phyloP scores from a whole-genome alignment of 2,113 vertebrate genomes.

The Quiscalus mexicanus region DNA sequence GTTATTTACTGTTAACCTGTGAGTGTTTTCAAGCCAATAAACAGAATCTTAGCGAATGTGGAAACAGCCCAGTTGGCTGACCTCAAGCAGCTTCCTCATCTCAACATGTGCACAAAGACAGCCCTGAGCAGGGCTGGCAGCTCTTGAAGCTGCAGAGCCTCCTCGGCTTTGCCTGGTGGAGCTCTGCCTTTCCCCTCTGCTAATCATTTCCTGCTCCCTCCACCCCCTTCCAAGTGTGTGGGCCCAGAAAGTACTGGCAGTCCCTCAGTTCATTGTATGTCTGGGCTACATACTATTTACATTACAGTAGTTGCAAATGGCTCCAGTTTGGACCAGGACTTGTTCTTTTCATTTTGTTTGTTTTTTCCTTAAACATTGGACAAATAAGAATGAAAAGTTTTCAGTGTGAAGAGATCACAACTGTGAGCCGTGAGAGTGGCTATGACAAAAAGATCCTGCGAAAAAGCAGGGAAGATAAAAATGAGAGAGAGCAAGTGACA shows the following conservation, averaged over 20 bases:
- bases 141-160: neutral
- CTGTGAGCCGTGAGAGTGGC: neutral
- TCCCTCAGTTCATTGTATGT: neutral
- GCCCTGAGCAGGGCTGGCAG: neutral
- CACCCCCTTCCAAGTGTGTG: conserved; percentile 20
- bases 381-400: neutral
- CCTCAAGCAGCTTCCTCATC: neutral
- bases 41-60: neutral
- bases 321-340: neutral
- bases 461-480: neutral
- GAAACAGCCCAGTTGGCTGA: neutral
- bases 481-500: neutral
- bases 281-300: conserved; percentile 22
- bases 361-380: neutral
- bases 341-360: neutral
- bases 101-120: neutral
- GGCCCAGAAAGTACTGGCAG: conserved; percentile 60
- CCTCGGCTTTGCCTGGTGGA: neutral
- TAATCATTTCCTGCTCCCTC: conserved; percentile 3
- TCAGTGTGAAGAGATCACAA: neutral
- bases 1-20: neutral
- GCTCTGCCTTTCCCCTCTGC: neutral
- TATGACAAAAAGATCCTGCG: neutral
- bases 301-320: neutral
- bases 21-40: neutral